Conservation (phyloP, 2,113 vertebrate species). For the Lepus americanus region DNA sequence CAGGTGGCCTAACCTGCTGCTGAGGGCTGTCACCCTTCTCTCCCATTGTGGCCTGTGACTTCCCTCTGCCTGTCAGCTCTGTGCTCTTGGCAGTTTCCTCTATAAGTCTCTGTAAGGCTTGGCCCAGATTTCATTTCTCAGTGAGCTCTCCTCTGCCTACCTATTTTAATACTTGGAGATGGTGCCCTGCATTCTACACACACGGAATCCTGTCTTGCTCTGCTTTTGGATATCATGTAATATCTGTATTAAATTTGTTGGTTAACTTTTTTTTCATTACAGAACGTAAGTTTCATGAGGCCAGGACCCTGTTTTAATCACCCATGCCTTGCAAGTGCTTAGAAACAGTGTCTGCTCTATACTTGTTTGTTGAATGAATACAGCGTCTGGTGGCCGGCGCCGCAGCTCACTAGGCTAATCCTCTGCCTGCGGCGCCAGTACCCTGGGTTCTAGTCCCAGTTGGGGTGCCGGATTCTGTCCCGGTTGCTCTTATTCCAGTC, state of each 20-base stretch:
- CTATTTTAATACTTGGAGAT: background rate
- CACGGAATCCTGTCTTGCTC: too few species aligned
- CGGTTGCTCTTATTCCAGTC: too few species aligned
- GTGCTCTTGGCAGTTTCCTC: background rate
- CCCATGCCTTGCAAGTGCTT: background rate
- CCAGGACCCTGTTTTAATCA: background rate
- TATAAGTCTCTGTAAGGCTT: background rate
- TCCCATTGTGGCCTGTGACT: background rate
- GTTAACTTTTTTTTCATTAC: background rate
- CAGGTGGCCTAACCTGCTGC: background rate
- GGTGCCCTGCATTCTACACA: too few species aligned
- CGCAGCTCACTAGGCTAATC: too few species aligned
- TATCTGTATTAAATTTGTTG: background rate
- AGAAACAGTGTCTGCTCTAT: background rate
- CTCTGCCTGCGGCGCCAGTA: too few species aligned
- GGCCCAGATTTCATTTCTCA: background rate
- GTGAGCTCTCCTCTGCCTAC: background rate
- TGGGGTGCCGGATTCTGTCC: too few species aligned
- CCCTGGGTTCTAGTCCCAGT: too few species aligned
- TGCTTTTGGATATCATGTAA: background rate
- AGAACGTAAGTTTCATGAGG: background rate
- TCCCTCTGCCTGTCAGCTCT: background rate
- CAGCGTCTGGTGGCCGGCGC: background rate
- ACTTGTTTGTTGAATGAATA: slow-evolving; percentile 32
- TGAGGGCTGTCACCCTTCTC: background rate